phyloP scores from a whole-genome alignment of 2,113 vertebrate genomes.

The Felis chaus region DNA sequence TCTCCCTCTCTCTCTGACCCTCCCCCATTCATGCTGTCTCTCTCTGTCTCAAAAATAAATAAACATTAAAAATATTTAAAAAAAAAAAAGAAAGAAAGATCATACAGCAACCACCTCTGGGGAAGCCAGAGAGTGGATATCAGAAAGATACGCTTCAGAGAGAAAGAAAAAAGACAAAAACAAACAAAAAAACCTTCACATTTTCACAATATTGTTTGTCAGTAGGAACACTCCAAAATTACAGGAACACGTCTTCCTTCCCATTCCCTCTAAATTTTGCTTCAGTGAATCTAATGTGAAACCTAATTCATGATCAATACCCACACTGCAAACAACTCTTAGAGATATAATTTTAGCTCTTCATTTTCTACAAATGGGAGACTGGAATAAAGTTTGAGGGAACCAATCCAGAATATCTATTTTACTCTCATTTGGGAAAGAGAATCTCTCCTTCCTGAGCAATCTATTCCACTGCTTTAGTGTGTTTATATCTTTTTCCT shows the following conservation, averaged over 20 bases:
- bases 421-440: neutral
- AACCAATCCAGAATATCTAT: neutral
- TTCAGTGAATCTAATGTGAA: neutral
- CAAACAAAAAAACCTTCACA: neutral
- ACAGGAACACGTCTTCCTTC: neutral
- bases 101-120: too few species aligned
- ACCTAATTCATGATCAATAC: neutral
- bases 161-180: neutral
- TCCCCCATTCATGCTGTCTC: too few species aligned
- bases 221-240: neutral
- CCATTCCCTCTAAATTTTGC: neutral
- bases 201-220: neutral
- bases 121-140: neutral
- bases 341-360: neutral
- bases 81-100: neutral
- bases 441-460: neutral
- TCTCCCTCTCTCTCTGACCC: too few species aligned
- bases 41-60: too few species aligned
- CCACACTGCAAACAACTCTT: neutral
- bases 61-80: too few species aligned
- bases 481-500: neutral
- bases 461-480: neutral
- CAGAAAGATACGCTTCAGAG: neutral
- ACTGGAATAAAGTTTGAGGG: neutral
- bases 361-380: neutral